Evolutionary conservation across 1,140 invertebrate genomes (phyloP), one percentile per base, ranked within the genome.

Genomic region (Drosophila paulistorum): DNA sequence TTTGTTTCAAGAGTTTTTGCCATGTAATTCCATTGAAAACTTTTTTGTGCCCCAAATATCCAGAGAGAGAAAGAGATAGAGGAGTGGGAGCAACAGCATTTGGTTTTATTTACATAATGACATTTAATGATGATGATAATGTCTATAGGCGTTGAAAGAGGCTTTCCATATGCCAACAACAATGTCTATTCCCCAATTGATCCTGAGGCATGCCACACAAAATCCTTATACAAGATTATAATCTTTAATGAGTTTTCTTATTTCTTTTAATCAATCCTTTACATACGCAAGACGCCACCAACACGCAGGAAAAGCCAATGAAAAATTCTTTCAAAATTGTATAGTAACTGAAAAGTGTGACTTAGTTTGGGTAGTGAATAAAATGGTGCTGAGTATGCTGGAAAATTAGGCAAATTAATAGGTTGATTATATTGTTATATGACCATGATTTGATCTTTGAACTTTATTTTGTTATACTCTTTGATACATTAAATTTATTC

Each of bases 101-200:
- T 55, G 77, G 57, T 78, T 85, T 78, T 86, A 81, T 85, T 86
- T 86, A 75, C 78, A 81, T 86, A 86, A 85, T 75, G 74, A 75
- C 82, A 81, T 86, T 86, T 86, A 85, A 85, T 85, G 82, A 86
- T 81, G 81, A 85, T 84, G 81, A 76, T 84, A 80, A 85, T 77
- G 65, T 69, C 20, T 74, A 48, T 42, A 54, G 35, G 39, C 55
- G 64, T 68, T 59, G 71, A 63, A 45, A 35, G 30, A 17, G 54
- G 20, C 64, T 51, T 51, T 51, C 45, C 45, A 57, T 54, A 65
- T 37, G 63, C 14, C 6, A 23, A 1, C 10, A 17, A 17, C 42
- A 4, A 14, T n/a, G 26, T 48, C 45, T 51, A 51, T 51, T 51
- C 45, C 45, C 45, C 45, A 51, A 51, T 23, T 51, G 45, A 51